Evolutionary conservation across 2,797 vertebrate species (phyloP).

Genomic region (Crocodylus rhombifer): DNA sequence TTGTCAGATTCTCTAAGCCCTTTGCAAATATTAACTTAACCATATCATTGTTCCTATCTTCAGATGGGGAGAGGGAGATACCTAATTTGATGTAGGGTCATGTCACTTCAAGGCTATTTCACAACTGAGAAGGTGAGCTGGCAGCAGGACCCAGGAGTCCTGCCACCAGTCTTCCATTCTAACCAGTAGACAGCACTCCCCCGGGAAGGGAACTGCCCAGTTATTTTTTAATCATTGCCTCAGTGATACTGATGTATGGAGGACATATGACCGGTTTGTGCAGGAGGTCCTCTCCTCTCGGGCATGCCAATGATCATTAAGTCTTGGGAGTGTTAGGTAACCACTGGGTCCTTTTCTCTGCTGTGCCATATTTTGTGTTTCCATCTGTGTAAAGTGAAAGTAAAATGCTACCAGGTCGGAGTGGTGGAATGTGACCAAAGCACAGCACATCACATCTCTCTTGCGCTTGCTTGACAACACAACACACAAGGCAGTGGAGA

Average conservation of each 20-base stretch:
- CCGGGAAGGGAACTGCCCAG: neutral
- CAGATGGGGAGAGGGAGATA: neutral
- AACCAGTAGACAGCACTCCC: neutral
- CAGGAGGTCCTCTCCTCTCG: neutral
- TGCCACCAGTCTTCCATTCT: neutral
- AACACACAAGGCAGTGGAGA: neutral
- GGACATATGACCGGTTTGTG: neutral
- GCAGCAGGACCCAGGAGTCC: neutral
- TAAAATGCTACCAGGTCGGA: neutral
- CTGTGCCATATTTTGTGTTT: accelerated
- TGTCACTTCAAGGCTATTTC: no score
- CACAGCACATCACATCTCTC: neutral
- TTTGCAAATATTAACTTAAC: neutral
- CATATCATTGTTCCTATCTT: accelerated
- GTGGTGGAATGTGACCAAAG: neutral
- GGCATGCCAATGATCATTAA: neutral
- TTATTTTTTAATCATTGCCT: neutral
- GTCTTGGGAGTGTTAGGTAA: neutral
- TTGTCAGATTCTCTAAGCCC: neutral
- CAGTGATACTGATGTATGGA: neutral
- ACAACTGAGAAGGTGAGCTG: accelerated
- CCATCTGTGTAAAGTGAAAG: neutral
- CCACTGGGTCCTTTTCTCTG: neutral
- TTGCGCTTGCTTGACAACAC: neutral
- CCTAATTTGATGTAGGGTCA: neutral